Base-by-base conservation (phyloP, 2,797 vertebrate species). In the Darevskia mixta region DNA sequence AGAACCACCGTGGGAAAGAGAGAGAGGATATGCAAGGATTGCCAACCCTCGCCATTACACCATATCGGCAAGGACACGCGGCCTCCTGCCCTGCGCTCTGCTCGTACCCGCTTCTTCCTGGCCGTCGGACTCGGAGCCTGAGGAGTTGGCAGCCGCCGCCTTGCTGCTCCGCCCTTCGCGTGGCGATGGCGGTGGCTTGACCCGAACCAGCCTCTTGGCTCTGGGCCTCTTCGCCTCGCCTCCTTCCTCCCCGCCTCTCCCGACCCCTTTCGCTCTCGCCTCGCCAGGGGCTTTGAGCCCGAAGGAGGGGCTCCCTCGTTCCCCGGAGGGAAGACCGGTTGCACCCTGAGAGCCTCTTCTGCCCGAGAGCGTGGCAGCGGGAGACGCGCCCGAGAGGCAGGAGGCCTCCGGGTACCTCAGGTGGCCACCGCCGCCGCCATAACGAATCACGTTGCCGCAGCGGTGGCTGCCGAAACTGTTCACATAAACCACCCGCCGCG, bases 391-490 rank as follows among this genome's bases (percentile, higher is more conserved):
- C 29, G 8, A 8, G 15, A 2, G 2, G 43, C 55, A 3, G 67
- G 69, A 20, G 1, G 2, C 85, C 29, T 87, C 49, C 17, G 1
- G 25, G 27, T 0, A n/a, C 38, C 3, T n/a, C 0, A 38, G 61
- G 61, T 35, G 10, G 71, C 38, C 17, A 3, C 18, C 20, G 32
- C 9, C 13, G 29, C 86, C 4, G 0, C 91, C 86, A 85, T 92
- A 90, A 79, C 9, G 69, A 85, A 95, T 45, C 18, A 94, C 13
- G 0, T 88, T 2, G 73, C 96, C 94, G 0, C 92, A 91, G 72
- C 43, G 94, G 88, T 96, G 95, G 15, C 92, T 92, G 64, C 96
- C 96, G 2, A 97, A 97, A 86, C 87, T 90, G 55, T 58, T 88
- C 89, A 95, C 87, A 1, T 96, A 97, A 80, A 97, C 69, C 0